A percentile compares a stretch with the other conserved stretches of the same genome.
Conservation (phyloP, 2,888 invertebrate genomes). For the Drosophila affinis region DNA sequence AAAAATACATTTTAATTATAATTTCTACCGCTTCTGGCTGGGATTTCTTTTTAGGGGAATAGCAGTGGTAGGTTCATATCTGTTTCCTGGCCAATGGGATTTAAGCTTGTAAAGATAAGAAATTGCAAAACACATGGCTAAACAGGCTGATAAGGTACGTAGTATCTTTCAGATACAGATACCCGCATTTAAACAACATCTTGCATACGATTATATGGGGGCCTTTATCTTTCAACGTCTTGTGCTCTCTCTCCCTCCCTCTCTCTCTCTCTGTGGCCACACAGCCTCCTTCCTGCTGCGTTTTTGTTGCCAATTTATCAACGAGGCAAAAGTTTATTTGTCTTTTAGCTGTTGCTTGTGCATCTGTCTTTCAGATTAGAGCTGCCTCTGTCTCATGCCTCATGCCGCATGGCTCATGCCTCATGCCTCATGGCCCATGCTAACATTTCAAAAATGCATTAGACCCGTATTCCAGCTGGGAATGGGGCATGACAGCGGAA, state of each 20-base stretch:
- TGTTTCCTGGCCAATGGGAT: slow-evolving; percentile 18
- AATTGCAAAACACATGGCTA: slow-evolving; percentile 53
- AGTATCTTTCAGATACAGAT: slow-evolving; percentile 59
- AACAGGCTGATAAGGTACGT: slow-evolving; percentile 51
- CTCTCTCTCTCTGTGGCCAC: not conserved
- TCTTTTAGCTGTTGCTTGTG: slow-evolving; percentile 48
- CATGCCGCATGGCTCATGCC: slow-evolving; percentile 8
- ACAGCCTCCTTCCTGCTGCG: slow-evolving; percentile 22
- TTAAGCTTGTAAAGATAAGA: slow-evolving; percentile 43
- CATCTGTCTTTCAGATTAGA: slow-evolving; percentile 58
- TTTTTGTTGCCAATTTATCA: slow-evolving; percentile 63
- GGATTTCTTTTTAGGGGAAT: not conserved
- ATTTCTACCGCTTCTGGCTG: slow-evolving; percentile 14
- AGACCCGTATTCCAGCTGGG: slow-evolving; percentile 33
- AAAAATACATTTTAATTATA: slow-evolving; percentile 20
- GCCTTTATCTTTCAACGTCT: slow-evolving; percentile 46
- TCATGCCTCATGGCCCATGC: not conserved
- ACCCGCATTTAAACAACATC: slow-evolving; percentile 51
- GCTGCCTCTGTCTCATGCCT: slow-evolving; percentile 19
- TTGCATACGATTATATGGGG: slow-evolving; percentile 11
- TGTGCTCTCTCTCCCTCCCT: not conserved
- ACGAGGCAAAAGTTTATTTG: slow-evolving; percentile 32
- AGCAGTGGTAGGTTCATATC: not conserved
- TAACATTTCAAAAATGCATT: slow-evolving; percentile 57
- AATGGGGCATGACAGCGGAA: not conserved